These are phyloP conservation scores for Mus musculus DNA, from an alignment of 2,113 vertebrate species.

Conservation along the genomic window DNA sequence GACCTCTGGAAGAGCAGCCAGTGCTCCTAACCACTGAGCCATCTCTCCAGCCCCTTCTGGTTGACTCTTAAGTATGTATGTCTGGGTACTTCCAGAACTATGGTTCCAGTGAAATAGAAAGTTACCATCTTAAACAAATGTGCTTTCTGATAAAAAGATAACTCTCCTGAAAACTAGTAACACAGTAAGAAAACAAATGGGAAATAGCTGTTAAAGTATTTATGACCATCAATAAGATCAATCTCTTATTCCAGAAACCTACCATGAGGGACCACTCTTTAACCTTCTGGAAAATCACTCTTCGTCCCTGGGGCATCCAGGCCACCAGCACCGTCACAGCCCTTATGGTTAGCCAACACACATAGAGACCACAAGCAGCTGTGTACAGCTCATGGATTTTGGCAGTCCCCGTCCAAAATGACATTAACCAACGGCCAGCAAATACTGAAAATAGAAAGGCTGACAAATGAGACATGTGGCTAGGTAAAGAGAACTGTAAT, in stretches of 20 bases:
- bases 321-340: slow-evolving; percentile 95
- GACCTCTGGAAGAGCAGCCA: too few species aligned
- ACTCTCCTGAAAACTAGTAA: background rate
- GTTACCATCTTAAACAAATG: background rate
- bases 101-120: slow-evolving; percentile 4
- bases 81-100: background rate
- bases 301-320: slow-evolving; percentile 99
- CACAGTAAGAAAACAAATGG: slow-evolving; percentile 25
- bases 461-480: slow-evolving; percentile 64
- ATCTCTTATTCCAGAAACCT: slow-evolving; percentile 70
- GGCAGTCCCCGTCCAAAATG: slow-evolving; percentile 98
- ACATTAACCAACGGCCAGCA: slow-evolving; percentile 98
- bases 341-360: slow-evolving; percentile 97
- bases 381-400: slow-evolving; percentile 99
- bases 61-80: background rate
- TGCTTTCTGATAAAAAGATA: background rate
- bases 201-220: background rate
- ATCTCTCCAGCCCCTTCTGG: too few species aligned
- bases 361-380: slow-evolving; percentile 97
- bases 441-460: slow-evolving; percentile 91
- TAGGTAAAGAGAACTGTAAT: slow-evolving; percentile 24
- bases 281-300: slow-evolving; percentile 96
- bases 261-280: slow-evolving; percentile 99
- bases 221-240: background rate
- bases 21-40: too few species aligned